A percentile compares a stretch with the other conserved stretches of the same genome.
Evolutionary conservation across 2,797 vertebrate species (phyloP).

Genomic region (Synanceia verrucosa): DNA sequence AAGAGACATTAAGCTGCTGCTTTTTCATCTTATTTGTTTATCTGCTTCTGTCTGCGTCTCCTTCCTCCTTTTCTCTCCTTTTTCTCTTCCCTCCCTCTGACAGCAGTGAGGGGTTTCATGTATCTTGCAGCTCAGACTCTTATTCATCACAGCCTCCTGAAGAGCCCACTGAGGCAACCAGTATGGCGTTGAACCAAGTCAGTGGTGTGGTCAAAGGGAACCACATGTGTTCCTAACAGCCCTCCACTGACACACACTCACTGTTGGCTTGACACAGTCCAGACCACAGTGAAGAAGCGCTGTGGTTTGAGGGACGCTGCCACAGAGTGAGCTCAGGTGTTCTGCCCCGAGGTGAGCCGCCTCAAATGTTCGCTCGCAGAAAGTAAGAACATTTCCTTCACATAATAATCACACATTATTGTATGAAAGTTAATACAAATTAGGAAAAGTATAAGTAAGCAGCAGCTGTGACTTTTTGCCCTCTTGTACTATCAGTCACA

Average conservation of each 20-base stretch:
- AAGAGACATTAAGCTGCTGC: neutral
- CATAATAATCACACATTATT: slow-evolving; percentile 36
- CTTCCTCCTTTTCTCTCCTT: slow-evolving; percentile 23
- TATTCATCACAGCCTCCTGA: slow-evolving; percentile 51
- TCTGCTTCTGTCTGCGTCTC: slow-evolving; percentile 7
- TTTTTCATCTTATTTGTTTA: neutral
- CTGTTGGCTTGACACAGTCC: slow-evolving; percentile 45
- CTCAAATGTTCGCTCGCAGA: slow-evolving; percentile 42
- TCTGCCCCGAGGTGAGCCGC: slow-evolving; percentile 33
- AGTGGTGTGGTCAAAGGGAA: slow-evolving; percentile 58
- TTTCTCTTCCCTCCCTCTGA: slow-evolving; percentile 31
- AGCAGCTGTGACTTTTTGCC: slow-evolving; percentile 49
- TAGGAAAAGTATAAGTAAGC: slow-evolving; percentile 29
- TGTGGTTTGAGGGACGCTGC: slow-evolving; percentile 14
- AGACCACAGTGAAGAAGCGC: slow-evolving; percentile 53
- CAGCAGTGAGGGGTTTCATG: slow-evolving; percentile 46
- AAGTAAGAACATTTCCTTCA: slow-evolving; percentile 37
- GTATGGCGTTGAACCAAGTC: slow-evolving; percentile 53
- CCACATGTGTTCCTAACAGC: slow-evolving; percentile 59
- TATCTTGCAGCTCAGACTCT: slow-evolving; percentile 54
- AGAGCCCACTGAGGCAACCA: slow-evolving; percentile 57
- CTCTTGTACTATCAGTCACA: slow-evolving; percentile 15
- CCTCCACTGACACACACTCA: slow-evolving; percentile 18
- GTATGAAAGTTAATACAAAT: slow-evolving; percentile 41
- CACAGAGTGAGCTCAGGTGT: slow-evolving; percentile 59